Evolutionary conservation across 2,113 vertebrate species (phyloP).

Genomic region (Elanoides forficatus): DNA sequence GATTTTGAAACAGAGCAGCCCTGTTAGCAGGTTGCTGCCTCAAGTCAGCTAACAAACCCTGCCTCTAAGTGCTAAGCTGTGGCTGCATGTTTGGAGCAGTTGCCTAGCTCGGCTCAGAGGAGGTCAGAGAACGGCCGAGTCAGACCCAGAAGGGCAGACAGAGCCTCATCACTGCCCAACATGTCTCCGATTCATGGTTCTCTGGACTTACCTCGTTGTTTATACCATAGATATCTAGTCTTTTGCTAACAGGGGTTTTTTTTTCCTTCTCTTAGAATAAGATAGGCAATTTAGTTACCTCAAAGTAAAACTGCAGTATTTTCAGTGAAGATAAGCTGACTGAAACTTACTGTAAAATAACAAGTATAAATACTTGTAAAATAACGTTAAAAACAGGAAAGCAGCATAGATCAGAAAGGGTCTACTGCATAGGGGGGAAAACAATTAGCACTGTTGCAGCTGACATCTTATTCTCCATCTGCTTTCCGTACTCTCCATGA

Average conservation of each 20-base stretch:
- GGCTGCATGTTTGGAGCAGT: neutral
- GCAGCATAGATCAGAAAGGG: neutral
- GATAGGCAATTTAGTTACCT: neutral
- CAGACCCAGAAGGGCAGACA: neutral
- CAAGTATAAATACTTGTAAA: neutral
- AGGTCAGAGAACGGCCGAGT: neutral
- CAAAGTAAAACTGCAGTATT: neutral
- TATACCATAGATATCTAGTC: neutral
- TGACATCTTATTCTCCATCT: neutral
- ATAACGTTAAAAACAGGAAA: neutral
- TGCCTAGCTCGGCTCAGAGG: neutral
- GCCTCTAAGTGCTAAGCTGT: rapidly evolving
- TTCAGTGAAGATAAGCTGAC: neutral
- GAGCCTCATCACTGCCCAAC: neutral
- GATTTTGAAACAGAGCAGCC: neutral
- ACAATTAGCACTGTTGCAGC: no score
- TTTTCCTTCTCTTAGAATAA: neutral
- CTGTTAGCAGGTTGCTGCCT: neutral
- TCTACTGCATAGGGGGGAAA: neutral
- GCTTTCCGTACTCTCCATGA: rapidly evolving
- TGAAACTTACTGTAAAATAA: neutral
- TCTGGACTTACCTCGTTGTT: neutral
- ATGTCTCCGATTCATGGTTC: neutral
- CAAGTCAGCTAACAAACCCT: neutral
- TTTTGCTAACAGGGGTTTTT: neutral